Base-by-base conservation (phyloP, 2,888 invertebrate species). In the Augochlorella aurata region DNA sequence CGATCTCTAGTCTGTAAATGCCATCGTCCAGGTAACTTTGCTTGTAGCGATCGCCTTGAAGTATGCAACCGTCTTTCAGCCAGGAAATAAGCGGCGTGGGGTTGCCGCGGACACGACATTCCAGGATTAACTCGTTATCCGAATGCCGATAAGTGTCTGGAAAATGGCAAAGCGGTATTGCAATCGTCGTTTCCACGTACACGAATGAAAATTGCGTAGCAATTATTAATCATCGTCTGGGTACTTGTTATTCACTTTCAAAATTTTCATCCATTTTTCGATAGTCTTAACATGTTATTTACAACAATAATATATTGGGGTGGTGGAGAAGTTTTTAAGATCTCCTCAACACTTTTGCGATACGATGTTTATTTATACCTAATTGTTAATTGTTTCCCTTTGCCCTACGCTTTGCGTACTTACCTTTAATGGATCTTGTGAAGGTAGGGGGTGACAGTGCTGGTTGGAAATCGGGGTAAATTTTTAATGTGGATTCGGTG, bases 71-170 rank as follows among this genome's bases (percentile, higher is more conserved):
- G 87, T 97, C 96, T 92, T 97, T 97, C 84, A 96, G 93, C 98
- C 98, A 98, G 52, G 95, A 95, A 79, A 97, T 95, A 0, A 94
- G 95, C 0, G 97, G 97, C 5, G 95, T 94, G 18, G 97, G 97
- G 88, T 96, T 95, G 38, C 97, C 97, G 79, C 96, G 95, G 67
- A 97, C 96, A 72, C 96, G 95, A 90, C 97, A 97, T 93, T 97
- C 97, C 85, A 98, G 94, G 44, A 96, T 95, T 73, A 97, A 93
- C 92, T 97, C 96, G 92, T 97, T 96, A 90, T 96, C 96, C 61
- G 95, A 94, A 70, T 95, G 94, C 90, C 96, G 96, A 93, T 97
- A 97, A 16, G 95, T 95, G 93, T 97, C 97, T 96, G 94, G 89
- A 94, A 49, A 52, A n/a, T 54, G 14, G 58, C 3, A 7, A n/a